These are phyloP conservation scores for Caenorhabditis zanzibari DNA, from an alignment of 2,888 invertebrate species.

Conservation along the genomic window DNA sequence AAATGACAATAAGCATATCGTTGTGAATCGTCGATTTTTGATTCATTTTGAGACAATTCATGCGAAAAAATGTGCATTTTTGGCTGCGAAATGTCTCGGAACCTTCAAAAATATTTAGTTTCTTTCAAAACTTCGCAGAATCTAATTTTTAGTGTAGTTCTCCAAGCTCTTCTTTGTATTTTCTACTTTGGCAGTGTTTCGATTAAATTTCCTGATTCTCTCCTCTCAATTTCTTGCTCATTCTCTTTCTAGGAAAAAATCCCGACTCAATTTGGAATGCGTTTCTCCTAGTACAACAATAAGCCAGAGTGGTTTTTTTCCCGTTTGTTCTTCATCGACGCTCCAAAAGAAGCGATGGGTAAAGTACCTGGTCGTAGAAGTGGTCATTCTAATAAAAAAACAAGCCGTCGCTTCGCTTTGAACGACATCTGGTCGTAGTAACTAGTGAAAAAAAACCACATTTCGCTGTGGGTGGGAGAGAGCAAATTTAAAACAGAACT, in stretches of 20 bases:
- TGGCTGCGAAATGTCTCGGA: too few relatives aligned
- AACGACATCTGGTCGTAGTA: slow-evolving; percentile 38
- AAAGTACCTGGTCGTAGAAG: slow-evolving; percentile 24
- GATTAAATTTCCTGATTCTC: slow-evolving; percentile 35
- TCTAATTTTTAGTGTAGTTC: background rate
- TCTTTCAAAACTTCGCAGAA: background rate
- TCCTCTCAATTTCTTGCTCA: background rate
- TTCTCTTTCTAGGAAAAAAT: background rate
- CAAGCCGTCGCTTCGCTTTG: background rate
- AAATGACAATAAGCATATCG: too few relatives aligned
- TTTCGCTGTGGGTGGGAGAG: background rate
- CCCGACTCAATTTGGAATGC: slow-evolving; percentile 25
- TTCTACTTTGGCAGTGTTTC: background rate
- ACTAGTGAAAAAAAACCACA: slow-evolving; percentile 7
- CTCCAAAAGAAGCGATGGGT: slow-evolving; percentile 4
- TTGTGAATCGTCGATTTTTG: too few relatives aligned
- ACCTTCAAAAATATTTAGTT: too few relatives aligned
- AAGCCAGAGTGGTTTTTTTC: slow-evolving; percentile 36
- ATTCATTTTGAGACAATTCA: too few relatives aligned
- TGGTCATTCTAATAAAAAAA: slow-evolving; percentile 29
- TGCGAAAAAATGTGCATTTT: too few relatives aligned
- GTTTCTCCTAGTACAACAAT: slow-evolving; percentile 12
- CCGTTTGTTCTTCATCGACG: slow-evolving; percentile 11
- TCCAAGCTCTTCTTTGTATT: background rate
- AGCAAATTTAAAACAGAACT: slow-evolving; percentile 22